A percentile compares a stretch with the other conserved stretches of the same genome.
Conservation (phyloP, 2,113 vertebrate genomes). For the Sinocyclocheilus anshuiensis region DNA sequence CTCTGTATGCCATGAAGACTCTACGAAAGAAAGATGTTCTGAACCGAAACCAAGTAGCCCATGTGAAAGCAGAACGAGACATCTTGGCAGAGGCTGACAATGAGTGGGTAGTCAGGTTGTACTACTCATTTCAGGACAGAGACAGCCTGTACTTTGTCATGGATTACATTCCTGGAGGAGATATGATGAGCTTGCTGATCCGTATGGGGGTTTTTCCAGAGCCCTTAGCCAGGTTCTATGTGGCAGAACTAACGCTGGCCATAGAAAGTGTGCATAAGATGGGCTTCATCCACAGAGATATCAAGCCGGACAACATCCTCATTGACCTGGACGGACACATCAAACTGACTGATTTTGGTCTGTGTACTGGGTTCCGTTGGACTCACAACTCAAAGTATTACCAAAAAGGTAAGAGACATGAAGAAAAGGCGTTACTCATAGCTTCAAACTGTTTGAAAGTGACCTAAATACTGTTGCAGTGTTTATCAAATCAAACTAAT, state of each 20-base stretch:
- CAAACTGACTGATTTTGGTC: too few species aligned
- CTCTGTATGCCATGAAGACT: too few species aligned
- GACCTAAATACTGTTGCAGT: neutral
- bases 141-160: conserved; percentile 96
- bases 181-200: conserved; percentile 99
- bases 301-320: too few species aligned
- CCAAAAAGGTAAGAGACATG: conserved; percentile 88
- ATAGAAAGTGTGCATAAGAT: conserved; percentile 98
- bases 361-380: too few species aligned
- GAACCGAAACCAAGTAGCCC: too few species aligned
- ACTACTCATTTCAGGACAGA: conserved; percentile 98
- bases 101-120: conserved; percentile 98
- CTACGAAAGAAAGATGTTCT: too few species aligned
- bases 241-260: conserved; percentile 94
- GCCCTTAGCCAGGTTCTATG: conserved; percentile 90
- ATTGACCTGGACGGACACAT: too few species aligned
- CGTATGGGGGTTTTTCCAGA: conserved; percentile 97
- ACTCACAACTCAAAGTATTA: conserved; percentile 55
- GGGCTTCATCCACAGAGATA: conserved; percentile 78
- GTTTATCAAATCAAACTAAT: neutral
- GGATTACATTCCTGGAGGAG: conserved; percentile 68
- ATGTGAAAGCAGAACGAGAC: conserved; percentile 92
- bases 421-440: neutral
- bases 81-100: conserved; percentile 98
- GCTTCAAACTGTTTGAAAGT: too few species aligned